Conservation (phyloP, 2,888 invertebrate species). For the Euplagia quadripunctaria region DNA sequence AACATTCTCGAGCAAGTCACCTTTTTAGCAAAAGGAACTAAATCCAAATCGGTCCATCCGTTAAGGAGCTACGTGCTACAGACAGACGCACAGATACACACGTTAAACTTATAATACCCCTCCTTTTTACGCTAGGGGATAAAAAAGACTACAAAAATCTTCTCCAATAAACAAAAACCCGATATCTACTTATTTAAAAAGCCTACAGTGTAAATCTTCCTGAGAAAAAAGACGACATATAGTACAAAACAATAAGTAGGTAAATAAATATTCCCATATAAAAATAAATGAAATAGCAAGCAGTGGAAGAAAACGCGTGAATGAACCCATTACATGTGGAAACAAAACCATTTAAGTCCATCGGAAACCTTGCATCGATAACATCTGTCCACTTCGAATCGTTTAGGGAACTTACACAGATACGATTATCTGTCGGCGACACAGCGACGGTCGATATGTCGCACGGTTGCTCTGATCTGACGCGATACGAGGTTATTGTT, state of each 20-base stretch:
- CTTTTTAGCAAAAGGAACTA: too few relatives aligned
- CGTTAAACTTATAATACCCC: too few relatives aligned
- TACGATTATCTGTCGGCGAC: constrained; percentile 39
- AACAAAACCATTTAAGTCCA: constrained; percentile 38
- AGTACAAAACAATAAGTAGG: background rate
- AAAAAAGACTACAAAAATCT: too few relatives aligned
- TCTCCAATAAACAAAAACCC: too few relatives aligned
- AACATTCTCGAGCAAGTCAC: too few relatives aligned
- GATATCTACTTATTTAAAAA: background rate
- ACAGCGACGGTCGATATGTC: constrained; percentile 35
- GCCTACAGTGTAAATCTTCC: background rate
- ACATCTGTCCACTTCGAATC: constrained; percentile 45
- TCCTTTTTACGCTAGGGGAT: too few relatives aligned
- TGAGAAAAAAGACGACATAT: too few relatives aligned
- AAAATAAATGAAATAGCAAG: constrained; percentile 3
- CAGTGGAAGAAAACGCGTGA: constrained; percentile 26
- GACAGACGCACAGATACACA: too few relatives aligned
- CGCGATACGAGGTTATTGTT: constrained; percentile 23
- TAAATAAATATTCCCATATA: background rate
- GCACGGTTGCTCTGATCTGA: constrained; percentile 40
- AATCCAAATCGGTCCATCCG: too few relatives aligned
- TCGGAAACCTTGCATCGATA: constrained; percentile 44
- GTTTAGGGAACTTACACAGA: constrained; percentile 42
- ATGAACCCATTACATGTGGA: constrained; percentile 31
- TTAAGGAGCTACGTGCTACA: too few relatives aligned